phyloP scores from a whole-genome alignment of 2,113 vertebrate species.

The Phrynosoma blainvillii region DNA sequence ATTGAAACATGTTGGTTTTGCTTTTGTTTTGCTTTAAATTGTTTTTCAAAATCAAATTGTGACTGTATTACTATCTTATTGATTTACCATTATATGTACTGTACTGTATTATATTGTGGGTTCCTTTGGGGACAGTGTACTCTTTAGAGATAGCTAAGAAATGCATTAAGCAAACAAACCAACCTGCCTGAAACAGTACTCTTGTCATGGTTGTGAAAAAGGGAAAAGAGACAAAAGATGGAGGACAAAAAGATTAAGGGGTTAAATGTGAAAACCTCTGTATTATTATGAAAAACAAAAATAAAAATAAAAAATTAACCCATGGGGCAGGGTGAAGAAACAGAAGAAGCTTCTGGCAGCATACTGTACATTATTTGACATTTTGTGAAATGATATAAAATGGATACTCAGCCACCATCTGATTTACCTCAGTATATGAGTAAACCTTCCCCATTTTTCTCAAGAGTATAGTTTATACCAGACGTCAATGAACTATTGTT shows the following conservation, averaged over 20 bases:
- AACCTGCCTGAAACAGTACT: too few species aligned
- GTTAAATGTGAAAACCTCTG: background rate
- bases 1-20: too few species aligned
- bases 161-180: too few species aligned
- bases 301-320: constrained; percentile 17
- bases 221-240: background rate
- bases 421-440: constrained; percentile 58
- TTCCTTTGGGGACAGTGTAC: too few species aligned
- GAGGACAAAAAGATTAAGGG: background rate
- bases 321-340: constrained; percentile 57
- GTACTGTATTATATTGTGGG: too few species aligned
- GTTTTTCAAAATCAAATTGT: too few species aligned
- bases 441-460: constrained; percentile 54
- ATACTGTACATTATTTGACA: constrained; percentile 54
- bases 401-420: constrained; percentile 58
- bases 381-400: constrained; percentile 64
- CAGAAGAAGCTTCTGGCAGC: constrained; percentile 45
- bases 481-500: constrained; percentile 61
- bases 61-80: too few species aligned
- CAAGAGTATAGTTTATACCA: constrained; percentile 57
- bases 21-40: too few species aligned
- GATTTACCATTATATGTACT: too few species aligned
- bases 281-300: constrained; percentile 37
- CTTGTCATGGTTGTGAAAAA: too few species aligned
- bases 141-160: too few species aligned